Base-by-base conservation (phyloP, 2,888 invertebrate species). In the Tethea ocularis region DNA sequence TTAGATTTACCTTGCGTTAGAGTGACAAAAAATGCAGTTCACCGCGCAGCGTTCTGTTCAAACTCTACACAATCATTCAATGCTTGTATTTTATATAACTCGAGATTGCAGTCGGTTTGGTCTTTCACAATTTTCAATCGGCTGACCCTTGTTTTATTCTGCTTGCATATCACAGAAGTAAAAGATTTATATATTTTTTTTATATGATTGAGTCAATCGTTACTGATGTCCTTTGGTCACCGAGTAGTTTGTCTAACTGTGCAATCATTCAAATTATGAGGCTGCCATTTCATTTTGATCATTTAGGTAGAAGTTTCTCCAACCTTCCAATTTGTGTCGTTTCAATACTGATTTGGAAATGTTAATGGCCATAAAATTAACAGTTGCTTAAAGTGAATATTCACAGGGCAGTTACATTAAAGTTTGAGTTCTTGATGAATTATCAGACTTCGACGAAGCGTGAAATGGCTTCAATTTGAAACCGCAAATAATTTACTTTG, bases 81-180 rank as follows among this genome's bases (percentile, higher is more conserved):
- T 63, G 72, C 67, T 77, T 83, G 82, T 88, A 80, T 86, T 91
- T 92, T 92, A 91, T 92, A 92, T 91, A 91, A 90, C 86, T 75
- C 65, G 68, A 67, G 77, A 77, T 90, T 88, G 91, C 89, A 71
- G 76, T 69, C 64, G 69, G 58, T 60, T 64, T 63, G 57, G 55
- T 83, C 78, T 92, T 89, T 87, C 89, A 82, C 88, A 91, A 91
- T 68, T 61, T 58, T 52, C 59, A 56, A 53, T 61, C 58, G 54
- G 63, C 58, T 71, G 78, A 79, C 80, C 77, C 76, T 70, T 73
- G 75, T 57, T 61, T 59, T 61, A 60, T 59, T 61, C 57, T 61
- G 51, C 54, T 61, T 56, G 57, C 56, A 60, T 61, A 61, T 57
- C 61, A 51, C 51, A 33, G 57, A 51, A 57, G 26, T 57, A 24